These are phyloP conservation scores for Metellina segmentata DNA, from an alignment of 2,888 invertebrate genomes.

Conservation along the genomic window DNA sequence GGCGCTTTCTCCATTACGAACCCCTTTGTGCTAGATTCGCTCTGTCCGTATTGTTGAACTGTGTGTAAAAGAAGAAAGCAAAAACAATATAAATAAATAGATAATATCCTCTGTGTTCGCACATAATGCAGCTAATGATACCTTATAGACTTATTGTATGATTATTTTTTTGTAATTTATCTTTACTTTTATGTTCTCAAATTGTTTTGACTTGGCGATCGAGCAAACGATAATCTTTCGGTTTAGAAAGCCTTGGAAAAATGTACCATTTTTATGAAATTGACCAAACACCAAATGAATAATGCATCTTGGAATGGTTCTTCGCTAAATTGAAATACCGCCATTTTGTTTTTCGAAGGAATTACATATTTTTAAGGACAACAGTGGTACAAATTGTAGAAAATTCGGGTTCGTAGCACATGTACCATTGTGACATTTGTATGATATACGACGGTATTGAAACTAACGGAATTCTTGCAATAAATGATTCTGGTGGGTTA, in stretches of 20 bases:
- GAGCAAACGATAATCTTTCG: neutral
- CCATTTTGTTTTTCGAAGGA: neutral
- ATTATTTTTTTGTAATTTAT: conserved; percentile 28
- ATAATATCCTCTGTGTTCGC: conserved; percentile 2
- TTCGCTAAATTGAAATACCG: neutral
- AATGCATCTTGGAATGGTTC: neutral
- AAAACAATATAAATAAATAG: neutral
- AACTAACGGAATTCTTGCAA: conserved; percentile 26
- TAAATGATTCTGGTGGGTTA: conserved; percentile 39
- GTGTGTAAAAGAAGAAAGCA: neutral
- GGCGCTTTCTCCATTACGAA: conserved; percentile 50
- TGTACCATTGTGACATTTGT: neutral
- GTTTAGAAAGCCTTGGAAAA: neutral
- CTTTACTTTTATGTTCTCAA: conserved; percentile 28
- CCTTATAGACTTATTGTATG: conserved; percentile 16
- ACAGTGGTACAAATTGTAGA: neutral
- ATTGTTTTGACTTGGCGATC: conserved; percentile 6
- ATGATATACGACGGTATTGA: conserved; percentile 26
- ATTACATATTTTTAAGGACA: neutral
- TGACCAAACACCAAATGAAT: neutral
- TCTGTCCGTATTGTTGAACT: conserved; percentile 15
- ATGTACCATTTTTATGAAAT: neutral
- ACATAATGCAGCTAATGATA: conserved; percentile 57
- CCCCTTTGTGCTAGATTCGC: conserved; percentile 60
- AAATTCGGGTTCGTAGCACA: neutral